Percentiles rank a stretch among this genome's conserved stretches.
Evolutionary conservation across 2,113 vertebrate genomes (phyloP).

Genomic region (Cyphomyrus discorhynchus): DNA sequence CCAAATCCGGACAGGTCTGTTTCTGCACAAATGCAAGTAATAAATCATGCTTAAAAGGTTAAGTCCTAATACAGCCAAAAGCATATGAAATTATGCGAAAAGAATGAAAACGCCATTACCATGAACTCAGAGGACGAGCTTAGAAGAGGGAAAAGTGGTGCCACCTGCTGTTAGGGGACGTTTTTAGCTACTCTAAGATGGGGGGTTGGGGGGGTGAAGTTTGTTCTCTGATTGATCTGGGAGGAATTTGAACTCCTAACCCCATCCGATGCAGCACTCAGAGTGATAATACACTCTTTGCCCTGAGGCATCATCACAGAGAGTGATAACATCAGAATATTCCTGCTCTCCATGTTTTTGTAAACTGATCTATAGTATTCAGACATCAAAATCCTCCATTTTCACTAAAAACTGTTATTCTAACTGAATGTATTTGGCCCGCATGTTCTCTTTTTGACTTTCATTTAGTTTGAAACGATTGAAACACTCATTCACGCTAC

Average conservation of each 20-base stretch:
- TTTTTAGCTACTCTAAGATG: not conserved
- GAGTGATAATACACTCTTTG: not conserved
- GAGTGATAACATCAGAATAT: not conserved
- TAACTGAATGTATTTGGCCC: not conserved
- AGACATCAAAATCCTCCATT: not conserved
- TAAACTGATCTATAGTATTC: not conserved
- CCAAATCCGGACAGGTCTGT: constrained; percentile 79
- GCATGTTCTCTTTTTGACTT: not conserved
- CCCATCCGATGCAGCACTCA: not conserved
- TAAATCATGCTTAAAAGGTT: not conserved
- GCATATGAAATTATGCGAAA: not conserved
- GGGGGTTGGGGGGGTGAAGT: not conserved
- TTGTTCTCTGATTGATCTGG: not conserved
- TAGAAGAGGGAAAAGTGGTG: not conserved
- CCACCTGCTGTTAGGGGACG: not conserved
- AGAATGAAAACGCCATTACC: not conserved
- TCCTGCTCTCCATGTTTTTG: not conserved
- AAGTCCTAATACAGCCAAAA: not conserved
- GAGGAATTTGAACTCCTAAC: not conserved
- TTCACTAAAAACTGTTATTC: not conserved
- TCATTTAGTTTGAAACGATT: not conserved
- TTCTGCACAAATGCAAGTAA: not conserved
- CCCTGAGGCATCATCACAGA: not conserved
- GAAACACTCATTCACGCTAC: not conserved
- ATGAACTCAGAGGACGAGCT: not conserved